Evolutionary conservation across 1,140 invertebrate species (phyloP).

Genomic region (Zaprionus capensis): DNA sequence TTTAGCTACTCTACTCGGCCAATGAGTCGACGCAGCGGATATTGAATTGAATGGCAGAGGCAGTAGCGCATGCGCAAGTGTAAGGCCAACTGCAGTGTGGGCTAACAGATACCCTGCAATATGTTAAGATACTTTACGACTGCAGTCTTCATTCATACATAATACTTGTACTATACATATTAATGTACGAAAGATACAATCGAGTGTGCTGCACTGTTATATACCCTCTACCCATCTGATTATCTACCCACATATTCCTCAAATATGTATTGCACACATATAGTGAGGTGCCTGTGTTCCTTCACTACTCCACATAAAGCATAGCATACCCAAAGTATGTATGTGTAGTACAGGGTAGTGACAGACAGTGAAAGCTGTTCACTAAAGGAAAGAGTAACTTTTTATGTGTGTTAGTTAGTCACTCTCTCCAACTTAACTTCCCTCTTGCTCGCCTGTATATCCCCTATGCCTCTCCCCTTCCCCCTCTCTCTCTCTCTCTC

Average conservation of each 20-base stretch:
- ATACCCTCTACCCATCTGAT: too few relatives aligned
- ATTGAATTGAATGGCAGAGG: conserved; percentile 11
- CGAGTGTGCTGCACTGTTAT: too few relatives aligned
- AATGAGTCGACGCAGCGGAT: conserved; percentile 56
- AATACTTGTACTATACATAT: too few relatives aligned
- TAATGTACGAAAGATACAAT: too few relatives aligned
- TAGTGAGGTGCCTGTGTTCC: too few relatives aligned
- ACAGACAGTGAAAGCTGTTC: background rate
- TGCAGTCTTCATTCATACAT: too few relatives aligned
- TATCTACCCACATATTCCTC: too few relatives aligned
- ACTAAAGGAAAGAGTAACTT: background rate
- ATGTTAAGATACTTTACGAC: background rate
- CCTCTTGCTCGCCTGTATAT: too few relatives aligned
- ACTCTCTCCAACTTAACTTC: background rate
- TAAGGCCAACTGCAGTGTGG: too few relatives aligned
- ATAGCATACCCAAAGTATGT: background rate
- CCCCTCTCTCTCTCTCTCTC: background rate
- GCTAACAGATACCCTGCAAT: background rate
- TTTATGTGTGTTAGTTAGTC: background rate
- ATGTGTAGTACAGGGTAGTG: background rate
- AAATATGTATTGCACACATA: too few relatives aligned
- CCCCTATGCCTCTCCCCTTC: background rate
- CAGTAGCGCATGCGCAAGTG: background rate
- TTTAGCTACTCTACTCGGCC: conserved; percentile 73
- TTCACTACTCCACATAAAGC: too few relatives aligned